Conservation (phyloP, 2,888 invertebrate genomes). For the Blera fallax region DNA sequence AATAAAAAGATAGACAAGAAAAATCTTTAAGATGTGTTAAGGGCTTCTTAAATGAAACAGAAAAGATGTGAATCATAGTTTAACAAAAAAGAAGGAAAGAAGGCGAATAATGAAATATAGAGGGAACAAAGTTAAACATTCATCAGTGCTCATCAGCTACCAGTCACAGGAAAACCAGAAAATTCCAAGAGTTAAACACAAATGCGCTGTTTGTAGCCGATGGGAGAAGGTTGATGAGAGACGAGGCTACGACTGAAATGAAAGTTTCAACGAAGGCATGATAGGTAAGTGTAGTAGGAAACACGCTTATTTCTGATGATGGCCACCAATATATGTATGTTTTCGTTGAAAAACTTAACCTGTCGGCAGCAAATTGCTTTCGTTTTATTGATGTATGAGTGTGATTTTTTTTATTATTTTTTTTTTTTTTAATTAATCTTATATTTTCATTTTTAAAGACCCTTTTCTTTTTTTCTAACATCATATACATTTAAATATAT, state of each 20-base stretch:
- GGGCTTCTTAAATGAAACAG: neutral
- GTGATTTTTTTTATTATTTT: conserved; percentile 46
- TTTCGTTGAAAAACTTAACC: neutral
- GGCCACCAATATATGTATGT: neutral
- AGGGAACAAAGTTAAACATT: neutral
- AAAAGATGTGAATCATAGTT: neutral
- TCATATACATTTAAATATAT: conserved; percentile 71
- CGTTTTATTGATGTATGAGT: conserved; percentile 61
- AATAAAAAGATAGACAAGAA: neutral
- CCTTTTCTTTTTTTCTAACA: conserved; percentile 66
- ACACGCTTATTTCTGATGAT: neutral
- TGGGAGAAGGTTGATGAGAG: neutral
- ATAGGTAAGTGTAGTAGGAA: neutral
- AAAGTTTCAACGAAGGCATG: neutral
- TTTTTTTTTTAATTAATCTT: conserved; percentile 73
- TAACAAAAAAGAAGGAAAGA: neutral
- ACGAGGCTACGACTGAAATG: neutral
- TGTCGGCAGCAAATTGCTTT: conserved; percentile 1
- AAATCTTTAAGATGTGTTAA: neutral
- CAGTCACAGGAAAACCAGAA: neutral
- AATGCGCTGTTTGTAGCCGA: neutral
- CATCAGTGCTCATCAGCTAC: neutral
- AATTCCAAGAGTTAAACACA: neutral
- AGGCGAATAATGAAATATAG: neutral
- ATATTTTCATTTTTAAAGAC: conserved; percentile 70